These are phyloP conservation scores for Patella pellucida DNA, from an alignment of 2,888 invertebrate genomes.

Conservation along the genomic window DNA sequence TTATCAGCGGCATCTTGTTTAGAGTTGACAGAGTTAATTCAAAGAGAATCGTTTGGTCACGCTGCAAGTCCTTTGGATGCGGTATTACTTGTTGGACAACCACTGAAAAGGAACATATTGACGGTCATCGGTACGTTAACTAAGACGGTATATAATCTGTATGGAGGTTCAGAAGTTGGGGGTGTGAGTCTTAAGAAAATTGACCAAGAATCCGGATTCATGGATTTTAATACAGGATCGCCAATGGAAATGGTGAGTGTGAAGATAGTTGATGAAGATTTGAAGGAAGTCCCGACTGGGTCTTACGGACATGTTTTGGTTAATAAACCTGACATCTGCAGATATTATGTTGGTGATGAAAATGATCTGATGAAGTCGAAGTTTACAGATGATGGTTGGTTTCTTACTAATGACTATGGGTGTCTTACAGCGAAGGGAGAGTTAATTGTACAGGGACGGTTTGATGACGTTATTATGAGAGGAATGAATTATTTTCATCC, in stretches of 20 bases:
- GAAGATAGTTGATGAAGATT: too few relatives aligned
- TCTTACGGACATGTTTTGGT: too few relatives aligned
- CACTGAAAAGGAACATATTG: background rate
- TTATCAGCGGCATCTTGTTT: too few relatives aligned
- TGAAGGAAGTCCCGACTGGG: too few relatives aligned
- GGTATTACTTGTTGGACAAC: background rate
- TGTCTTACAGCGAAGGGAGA: conserved; percentile 9
- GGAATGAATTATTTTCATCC: conserved; percentile 25
- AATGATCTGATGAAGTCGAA: conserved; percentile 9
- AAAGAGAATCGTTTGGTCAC: too few relatives aligned
- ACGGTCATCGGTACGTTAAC: background rate
- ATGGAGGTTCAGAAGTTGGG: background rate
- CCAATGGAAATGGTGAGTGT: too few relatives aligned
- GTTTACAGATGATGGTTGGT: conserved; percentile 21
- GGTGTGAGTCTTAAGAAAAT: background rate
- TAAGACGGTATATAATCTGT: background rate
- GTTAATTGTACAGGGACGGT: conserved; percentile 13
- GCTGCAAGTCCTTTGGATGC: too few relatives aligned
- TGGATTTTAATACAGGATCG: background rate
- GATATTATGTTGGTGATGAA: background rate
- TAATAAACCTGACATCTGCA: too few relatives aligned
- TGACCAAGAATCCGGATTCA: background rate
- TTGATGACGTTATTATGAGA: conserved; percentile 20
- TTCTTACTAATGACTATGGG: conserved; percentile 19
- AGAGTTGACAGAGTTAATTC: too few relatives aligned